A percentile compares a stretch with the other conserved stretches of the same genome.
These are phyloP conservation scores for Scytalopus superciliaris DNA, from an alignment of 2,113 vertebrate genomes.

Conservation along the genomic window DNA sequence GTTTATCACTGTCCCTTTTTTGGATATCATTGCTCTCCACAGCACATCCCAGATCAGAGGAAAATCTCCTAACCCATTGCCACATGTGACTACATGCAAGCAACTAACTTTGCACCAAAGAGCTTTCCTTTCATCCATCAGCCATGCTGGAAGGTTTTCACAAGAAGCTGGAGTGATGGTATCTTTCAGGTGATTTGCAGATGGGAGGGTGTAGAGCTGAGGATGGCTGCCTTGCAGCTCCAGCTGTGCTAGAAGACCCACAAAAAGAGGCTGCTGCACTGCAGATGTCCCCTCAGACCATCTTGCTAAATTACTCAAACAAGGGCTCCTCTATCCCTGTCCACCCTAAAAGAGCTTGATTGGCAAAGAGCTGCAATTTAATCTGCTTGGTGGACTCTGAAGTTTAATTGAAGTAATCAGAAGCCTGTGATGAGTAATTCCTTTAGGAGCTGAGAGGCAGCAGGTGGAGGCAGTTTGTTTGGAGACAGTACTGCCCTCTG, in stretches of 20 bases:
- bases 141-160: neutral
- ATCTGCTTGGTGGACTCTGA: neutral
- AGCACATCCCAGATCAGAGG: neutral
- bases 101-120: neutral
- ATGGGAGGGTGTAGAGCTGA: neutral
- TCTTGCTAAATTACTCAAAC: neutral
- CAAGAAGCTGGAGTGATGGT: neutral
- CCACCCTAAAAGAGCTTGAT: neutral
- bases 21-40: neutral
- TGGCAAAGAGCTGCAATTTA: neutral
- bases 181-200: neutral
- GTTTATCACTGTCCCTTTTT: neutral
- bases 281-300: neutral
- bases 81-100: neutral
- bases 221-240: neutral
- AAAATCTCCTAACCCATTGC: neutral
- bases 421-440: neutral
- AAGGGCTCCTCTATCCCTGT: neutral
- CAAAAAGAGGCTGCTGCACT: neutral
- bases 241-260: neutral
- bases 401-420: neutral
- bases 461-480: neutral
- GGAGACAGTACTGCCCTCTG: neutral
- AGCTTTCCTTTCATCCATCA: neutral
- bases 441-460: neutral